Evolutionary conservation across 2,888 invertebrate genomes (phyloP), one percentile per base, ranked within the genome.

Genomic region (Ernsta delagoae): DNA sequence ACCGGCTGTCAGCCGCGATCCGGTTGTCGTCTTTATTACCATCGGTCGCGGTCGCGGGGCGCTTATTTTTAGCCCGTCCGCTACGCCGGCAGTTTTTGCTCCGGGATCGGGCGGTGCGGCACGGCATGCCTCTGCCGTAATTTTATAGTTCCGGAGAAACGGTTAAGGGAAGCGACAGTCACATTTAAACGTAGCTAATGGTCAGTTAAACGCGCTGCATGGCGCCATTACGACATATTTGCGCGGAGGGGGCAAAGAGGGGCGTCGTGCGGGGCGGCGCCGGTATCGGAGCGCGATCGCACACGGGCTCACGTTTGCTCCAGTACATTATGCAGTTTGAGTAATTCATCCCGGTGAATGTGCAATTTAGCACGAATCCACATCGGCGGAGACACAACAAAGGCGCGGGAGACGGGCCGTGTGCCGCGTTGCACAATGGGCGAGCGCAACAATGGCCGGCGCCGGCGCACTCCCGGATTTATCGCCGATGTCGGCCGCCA

Each of bases 131-230:
- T 77, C 75, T 75, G 78, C 75, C 72, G 84, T 86, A 88, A 87
- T 88, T 89, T 88, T 85, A 88, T 87, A 86, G 89, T 88, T 89
- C 88, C 87, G 87, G 85, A 83, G 86, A 89, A 88, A 83, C 85
- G 75, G 83, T 84, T 82, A 80, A 83, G 80, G 83, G 84, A 84
- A 84, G 81, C 83, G 76, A 81, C 81, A 78, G 79, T 79, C 76
- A 80, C 75, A 78, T 78, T 82, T 83, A 83, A 83, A 80, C 75
- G 79, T 74, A 73, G 78, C 77, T 84, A 87, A 88, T 88, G 84
- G 79, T 82, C 83, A 78, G 81, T 79, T 81, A 83, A 85, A 83
- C 79, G 81, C 76, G 74, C 78, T 74, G 78, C 76, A 5, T 65
- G 74, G 71, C 85, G 88, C 83, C 84, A 84, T 87, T 85, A 83